phyloP scores from a whole-genome alignment of 1,140 invertebrate genomes.

The Drosophila malerkotliana region DNA sequence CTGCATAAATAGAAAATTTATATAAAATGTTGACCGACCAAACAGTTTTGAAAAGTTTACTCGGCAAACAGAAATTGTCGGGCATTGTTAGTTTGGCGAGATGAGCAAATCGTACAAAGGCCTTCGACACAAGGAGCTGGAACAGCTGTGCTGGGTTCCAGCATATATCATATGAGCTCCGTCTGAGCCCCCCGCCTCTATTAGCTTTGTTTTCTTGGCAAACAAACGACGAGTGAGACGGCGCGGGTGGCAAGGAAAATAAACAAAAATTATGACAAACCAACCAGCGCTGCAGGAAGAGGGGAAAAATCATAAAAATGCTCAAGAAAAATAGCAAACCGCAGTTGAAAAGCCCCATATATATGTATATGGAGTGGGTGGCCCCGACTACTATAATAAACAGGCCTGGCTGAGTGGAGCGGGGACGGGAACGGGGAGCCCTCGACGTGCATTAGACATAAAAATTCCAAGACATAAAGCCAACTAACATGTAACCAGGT shows the following conservation, averaged over 20 bases:
- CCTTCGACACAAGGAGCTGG: conserved; percentile 50
- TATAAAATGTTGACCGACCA: conserved; percentile 55
- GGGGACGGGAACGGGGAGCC: conserved; percentile 11
- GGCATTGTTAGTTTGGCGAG: conserved; percentile 49
- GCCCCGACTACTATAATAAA: conserved; percentile 67
- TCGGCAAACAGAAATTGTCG: conserved; percentile 40
- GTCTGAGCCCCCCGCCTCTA: conserved; percentile 16
- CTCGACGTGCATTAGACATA: conserved; percentile 63
- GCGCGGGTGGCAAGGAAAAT: conserved; percentile 63
- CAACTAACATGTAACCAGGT: conserved; percentile 59
- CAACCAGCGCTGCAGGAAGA: conserved; percentile 30
- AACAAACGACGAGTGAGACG: conserved; percentile 60
- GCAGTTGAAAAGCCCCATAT: conserved; percentile 28
- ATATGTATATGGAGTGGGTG: conserved; percentile 20
- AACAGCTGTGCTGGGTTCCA: conserved; percentile 60
- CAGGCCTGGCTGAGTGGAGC: conserved; percentile 30
- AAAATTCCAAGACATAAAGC: conserved; percentile 66
- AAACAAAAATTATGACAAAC: conserved; percentile 80
- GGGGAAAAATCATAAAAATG: conserved; percentile 64
- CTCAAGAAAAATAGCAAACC: conserved; percentile 60
- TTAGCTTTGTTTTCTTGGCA: conserved; percentile 60
- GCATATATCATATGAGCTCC: conserved; percentile 43
- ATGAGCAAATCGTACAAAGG: conserved; percentile 50
- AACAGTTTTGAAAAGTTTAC: conserved; percentile 69
- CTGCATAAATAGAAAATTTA: conserved; percentile 50